These are phyloP conservation scores for Tyrannus savana DNA, from an alignment of 2,113 vertebrate genomes.

Conservation along the genomic window DNA sequence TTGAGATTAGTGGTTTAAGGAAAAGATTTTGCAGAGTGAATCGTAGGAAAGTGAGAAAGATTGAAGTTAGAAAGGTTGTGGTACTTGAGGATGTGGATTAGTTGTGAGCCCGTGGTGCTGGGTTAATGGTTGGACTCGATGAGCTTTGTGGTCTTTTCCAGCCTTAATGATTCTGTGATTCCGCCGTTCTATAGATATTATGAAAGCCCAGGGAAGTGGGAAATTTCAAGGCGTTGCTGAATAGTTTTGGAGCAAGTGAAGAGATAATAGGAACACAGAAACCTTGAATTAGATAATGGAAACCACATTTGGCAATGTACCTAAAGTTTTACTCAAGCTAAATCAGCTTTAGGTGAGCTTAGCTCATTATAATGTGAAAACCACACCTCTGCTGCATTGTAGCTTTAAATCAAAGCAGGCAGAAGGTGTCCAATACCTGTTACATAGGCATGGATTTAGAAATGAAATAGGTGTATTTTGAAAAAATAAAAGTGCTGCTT, in stretches of 20 bases:
- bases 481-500: neutral
- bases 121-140: neutral
- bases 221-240: neutral
- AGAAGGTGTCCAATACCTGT: neutral
- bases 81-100: neutral
- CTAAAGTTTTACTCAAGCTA: neutral
- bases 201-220: neutral
- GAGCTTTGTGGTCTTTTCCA: neutral
- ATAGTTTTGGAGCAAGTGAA: neutral
- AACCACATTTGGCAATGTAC: neutral
- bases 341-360: neutral
- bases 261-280: neutral
- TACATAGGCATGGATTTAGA: neutral
- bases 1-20: neutral
- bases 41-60: too few species aligned
- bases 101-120: neutral
- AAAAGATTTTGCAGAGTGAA: neutral
- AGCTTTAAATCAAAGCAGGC: neutral
- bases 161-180: neutral
- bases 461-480: neutral
- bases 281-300: neutral
- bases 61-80: neutral
- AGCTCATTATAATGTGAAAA: neutral
- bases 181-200: neutral
- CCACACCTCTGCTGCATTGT: neutral